These are phyloP conservation scores for Cataglyphis albicans DNA, from an alignment of 2,888 invertebrate species.

Conservation along the genomic window DNA sequence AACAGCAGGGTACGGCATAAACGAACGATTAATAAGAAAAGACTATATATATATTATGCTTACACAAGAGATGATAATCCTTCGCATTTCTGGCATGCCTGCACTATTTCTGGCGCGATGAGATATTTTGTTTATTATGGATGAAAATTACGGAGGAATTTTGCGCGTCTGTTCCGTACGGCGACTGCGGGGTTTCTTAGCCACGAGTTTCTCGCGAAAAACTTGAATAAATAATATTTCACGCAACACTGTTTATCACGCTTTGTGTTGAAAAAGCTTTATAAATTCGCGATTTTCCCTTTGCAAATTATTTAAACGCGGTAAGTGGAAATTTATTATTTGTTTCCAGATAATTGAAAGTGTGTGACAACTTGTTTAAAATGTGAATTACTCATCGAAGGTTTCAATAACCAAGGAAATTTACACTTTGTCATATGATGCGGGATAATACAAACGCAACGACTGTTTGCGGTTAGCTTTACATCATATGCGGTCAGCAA, in stretches of 20 bases:
- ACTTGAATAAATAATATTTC: conserved; percentile 2
- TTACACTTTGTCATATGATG: not conserved
- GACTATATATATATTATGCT: too few relatives aligned
- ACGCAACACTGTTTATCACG: not conserved
- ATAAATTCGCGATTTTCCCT: not conserved
- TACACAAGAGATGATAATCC: conserved; percentile 14
- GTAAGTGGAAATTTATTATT: not conserved
- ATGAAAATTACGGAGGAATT: conserved; percentile 23
- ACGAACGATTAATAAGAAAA: conserved; percentile 38
- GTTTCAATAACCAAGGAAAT: not conserved
- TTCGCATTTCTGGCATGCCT: conserved; percentile 17
- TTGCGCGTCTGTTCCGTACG: not conserved
- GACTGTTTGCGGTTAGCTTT: not conserved
- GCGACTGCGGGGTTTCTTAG: not conserved
- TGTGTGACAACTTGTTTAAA: not conserved
- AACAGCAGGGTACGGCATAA: conserved; percentile 4
- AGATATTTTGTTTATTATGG: conserved; percentile 40
- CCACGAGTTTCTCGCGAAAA: conserved; percentile 1
- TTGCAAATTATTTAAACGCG: not conserved
- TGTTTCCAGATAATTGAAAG: not conserved
- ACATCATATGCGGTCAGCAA: not conserved
- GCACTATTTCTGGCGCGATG: conserved; percentile 16
- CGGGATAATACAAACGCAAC: not conserved
- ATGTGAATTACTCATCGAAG: not conserved
- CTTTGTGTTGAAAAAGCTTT: not conserved